Conservation (phyloP, 2,113 vertebrate species). For the Colinus virginianus region DNA sequence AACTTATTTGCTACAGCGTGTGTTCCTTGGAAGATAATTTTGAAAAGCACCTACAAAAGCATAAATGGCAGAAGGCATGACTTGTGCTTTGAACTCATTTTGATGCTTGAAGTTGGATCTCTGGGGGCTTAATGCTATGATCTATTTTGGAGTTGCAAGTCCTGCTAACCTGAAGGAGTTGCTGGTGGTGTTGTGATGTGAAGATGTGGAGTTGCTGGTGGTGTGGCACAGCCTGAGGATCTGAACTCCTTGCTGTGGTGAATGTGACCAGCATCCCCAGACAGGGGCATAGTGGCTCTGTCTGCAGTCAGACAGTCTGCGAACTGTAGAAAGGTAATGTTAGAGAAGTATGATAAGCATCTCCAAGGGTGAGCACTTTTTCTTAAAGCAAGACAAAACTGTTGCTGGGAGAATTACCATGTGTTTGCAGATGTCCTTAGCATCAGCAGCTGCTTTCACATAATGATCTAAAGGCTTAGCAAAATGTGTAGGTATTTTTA, state of each 20-base stretch:
- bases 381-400: background rate
- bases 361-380: background rate
- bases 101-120: background rate
- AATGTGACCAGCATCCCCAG: background rate
- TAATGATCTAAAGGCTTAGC: background rate
- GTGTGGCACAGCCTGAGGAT: background rate
- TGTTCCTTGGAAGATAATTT: background rate
- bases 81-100: background rate
- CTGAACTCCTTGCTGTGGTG: accelerated
- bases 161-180: background rate
- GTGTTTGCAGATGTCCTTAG: background rate
- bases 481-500: background rate
- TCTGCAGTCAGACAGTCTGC: background rate
- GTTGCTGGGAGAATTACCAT: background rate
- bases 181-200: background rate
- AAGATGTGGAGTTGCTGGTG: background rate
- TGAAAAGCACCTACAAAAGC: background rate
- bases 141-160: background rate
- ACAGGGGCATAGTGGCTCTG: accelerated
- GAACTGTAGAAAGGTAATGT: background rate
- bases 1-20: background rate
- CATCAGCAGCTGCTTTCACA: background rate
- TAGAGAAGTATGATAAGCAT: background rate
- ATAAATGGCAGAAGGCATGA: background rate
- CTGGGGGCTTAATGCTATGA: background rate